Evolutionary conservation across 2,113 vertebrate genomes (phyloP).

Genomic region (Mustelus asterias): DNA sequence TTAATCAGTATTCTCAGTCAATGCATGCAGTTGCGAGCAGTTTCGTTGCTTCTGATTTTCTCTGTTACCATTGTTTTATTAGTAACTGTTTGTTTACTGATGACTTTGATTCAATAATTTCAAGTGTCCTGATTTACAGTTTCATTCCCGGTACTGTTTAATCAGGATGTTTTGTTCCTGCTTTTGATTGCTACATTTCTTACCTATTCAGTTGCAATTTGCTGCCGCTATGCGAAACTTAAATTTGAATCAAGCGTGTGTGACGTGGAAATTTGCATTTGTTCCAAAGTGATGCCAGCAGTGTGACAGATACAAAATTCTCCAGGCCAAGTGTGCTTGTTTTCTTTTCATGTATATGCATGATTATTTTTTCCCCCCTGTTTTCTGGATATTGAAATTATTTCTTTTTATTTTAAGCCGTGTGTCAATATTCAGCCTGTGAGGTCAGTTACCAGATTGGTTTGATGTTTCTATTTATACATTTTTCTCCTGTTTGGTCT

Average conservation of each 20-base stretch:
- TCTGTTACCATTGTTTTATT: neutral
- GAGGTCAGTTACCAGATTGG: neutral
- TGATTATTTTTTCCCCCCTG: neutral
- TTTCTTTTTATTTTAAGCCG: neutral
- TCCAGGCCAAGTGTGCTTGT: neutral
- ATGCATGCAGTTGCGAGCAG: no score
- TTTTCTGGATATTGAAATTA: neutral
- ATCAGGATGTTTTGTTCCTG: neutral
- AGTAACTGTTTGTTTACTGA: neutral
- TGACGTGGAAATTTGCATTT: neutral
- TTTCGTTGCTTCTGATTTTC: neutral
- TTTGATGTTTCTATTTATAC: neutral
- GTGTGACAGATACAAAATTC: neutral
- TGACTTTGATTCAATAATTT: neutral
- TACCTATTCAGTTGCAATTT: neutral
- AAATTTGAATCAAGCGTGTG: neutral
- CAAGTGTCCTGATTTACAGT: neutral
- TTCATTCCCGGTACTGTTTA: neutral
- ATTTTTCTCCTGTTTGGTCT: neutral
- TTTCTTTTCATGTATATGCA: neutral
- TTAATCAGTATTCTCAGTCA: neutral
- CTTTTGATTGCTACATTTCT: slow-evolving; percentile 14
- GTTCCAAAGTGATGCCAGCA: neutral
- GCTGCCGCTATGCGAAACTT: neutral
- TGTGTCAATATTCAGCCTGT: neutral